Evolutionary conservation across 2,888 invertebrate species (phyloP), one percentile per base, ranked within the genome.

Genomic region (Galerucella nymphaeae): DNA sequence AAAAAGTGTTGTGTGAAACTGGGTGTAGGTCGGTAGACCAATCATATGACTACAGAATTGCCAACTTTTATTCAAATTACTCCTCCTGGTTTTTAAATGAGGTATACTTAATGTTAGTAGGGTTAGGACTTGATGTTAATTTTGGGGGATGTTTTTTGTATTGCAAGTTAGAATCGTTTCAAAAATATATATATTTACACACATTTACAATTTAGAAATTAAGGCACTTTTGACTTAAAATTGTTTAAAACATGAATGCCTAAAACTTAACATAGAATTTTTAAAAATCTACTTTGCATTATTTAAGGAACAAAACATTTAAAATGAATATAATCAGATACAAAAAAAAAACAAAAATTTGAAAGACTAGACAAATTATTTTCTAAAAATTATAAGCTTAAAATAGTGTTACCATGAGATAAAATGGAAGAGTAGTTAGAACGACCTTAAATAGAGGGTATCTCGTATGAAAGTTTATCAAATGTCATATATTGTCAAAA

Each of bases 181-280:
- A 83, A 83, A 83, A 83, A 84, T 82, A 84, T 83, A 84, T 83
- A 83, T 83, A 84, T 84, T 82, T 84, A 84, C 84, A 84, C 83
- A 83, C 82, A 83, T 83, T 81, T 83, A 83, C 83, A 83, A 76
- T 79, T 78, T 80, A 30, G 30, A 30, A 30, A 30, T 30, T 30
- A 30, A 81, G 82, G 81, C 81, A 81, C 80, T 79, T 77, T 72
- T 73, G 68, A 77, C 73, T 70, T 72, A 58, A 70, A 76, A 72
- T 72, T 72, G 75, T 75, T 74, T 75, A 72, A 66, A 76, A 77
- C 75, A 74, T 66, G 71, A 69, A 74, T 74, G 73, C 76, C 75
- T 75, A 30, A 73, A 65, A 73, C 68, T 72, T 69, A 48, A 69
- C 69, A 69, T 55, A 69, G 62, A 53, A 41, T 73, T 48, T 45